These are phyloP conservation scores for Moxostoma hubbsi DNA, from an alignment of 2,797 vertebrate species.

Conservation along the genomic window DNA sequence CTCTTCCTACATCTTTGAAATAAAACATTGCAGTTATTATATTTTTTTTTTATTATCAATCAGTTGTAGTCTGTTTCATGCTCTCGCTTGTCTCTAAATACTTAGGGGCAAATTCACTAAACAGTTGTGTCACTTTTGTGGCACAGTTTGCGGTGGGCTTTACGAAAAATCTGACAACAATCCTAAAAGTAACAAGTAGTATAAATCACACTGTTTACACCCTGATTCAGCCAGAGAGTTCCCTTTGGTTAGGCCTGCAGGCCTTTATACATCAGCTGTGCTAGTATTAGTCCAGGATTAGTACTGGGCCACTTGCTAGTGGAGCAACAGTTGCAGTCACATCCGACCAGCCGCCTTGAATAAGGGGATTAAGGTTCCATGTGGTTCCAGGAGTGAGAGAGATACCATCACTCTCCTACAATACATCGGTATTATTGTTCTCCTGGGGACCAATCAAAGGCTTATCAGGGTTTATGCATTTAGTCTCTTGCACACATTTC, in stretches of 20 bases:
- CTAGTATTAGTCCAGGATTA: constrained; percentile 32
- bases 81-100: too few species aligned
- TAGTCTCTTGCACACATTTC: neutral
- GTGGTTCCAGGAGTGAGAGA: neutral
- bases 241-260: neutral
- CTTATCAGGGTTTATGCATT: neutral
- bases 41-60: too few species aligned
- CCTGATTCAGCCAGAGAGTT: too few species aligned
- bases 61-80: too few species aligned
- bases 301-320: constrained; percentile 2
- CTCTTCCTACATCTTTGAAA: constrained; percentile 23
- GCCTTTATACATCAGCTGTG: constrained; percentile 11
- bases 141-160: too few species aligned
- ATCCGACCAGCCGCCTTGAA: constrained; percentile 4
- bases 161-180: too few species aligned
- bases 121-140: too few species aligned
- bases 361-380: constrained; percentile 19
- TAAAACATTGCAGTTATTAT: neutral
- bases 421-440: constrained; percentile 2
- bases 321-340: constrained; percentile 1
- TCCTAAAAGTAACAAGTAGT: too few species aligned
- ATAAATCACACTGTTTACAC: neutral
- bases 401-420: neutral
- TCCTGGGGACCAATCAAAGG: neutral
- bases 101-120: too few species aligned